phyloP scores from a whole-genome alignment of 2,888 invertebrate genomes.

The Melinopterus prodromus region DNA sequence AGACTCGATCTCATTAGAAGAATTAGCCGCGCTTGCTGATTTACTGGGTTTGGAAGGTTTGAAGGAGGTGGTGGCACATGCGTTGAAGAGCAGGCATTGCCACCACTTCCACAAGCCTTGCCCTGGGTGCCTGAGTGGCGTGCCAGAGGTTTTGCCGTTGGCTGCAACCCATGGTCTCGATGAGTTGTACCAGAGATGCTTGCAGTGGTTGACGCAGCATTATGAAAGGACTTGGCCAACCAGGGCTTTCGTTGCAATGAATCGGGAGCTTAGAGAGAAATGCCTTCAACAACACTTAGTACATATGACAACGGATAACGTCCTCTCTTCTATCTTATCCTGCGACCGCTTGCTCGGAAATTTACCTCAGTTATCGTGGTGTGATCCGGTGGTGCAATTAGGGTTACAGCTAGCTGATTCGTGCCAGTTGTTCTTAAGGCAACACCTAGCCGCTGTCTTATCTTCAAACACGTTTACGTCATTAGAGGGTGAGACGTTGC shows the following conservation, averaged over 20 bases:
- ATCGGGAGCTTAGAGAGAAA: constrained; percentile 82
- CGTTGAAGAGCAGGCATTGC: constrained; percentile 85
- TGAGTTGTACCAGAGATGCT: constrained; percentile 85
- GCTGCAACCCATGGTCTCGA: constrained; percentile 87
- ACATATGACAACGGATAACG: constrained; percentile 80
- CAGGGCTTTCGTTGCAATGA: constrained; percentile 85
- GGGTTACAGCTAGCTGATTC: constrained; percentile 83
- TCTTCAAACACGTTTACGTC: constrained; percentile 67
- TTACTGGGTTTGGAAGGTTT: constrained; percentile 90
- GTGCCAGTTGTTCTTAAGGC: constrained; percentile 80
- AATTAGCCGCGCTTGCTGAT: constrained; percentile 88
- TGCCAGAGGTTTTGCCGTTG: constrained; percentile 83
- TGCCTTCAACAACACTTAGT: constrained; percentile 85
- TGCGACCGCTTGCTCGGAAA: constrained; percentile 83
- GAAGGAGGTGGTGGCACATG: constrained; percentile 90
- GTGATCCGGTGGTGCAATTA: constrained; percentile 79
- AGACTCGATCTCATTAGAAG: constrained; percentile 75
- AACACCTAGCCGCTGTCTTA: constrained; percentile 80
- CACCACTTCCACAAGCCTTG: constrained; percentile 97
- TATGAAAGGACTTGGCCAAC: constrained; percentile 92
- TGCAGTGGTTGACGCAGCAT: constrained; percentile 87
- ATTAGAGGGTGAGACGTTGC: constrained; percentile 76
- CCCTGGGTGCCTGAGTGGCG: constrained; percentile 84
- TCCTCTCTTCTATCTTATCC: constrained; percentile 83
- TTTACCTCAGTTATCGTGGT: constrained; percentile 82